Percentiles rank a stretch among this genome's conserved stretches.
These are phyloP conservation scores for Oncorhynchus gorbuscha DNA, from an alignment of 2,113 vertebrate species.

Conservation along the genomic window DNA sequence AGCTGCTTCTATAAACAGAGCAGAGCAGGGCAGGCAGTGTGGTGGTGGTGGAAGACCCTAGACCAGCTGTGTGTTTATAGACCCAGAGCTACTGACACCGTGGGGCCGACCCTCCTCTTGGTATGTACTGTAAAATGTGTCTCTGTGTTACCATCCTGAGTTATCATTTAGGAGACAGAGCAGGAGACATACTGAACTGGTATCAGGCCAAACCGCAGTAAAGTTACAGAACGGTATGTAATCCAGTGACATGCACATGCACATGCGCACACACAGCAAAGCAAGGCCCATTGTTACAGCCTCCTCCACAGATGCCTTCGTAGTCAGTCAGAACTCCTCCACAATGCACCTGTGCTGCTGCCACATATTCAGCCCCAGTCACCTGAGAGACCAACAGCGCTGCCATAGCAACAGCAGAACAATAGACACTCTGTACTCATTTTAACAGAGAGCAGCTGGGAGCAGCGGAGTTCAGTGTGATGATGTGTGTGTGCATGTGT, in stretches of 20 bases:
- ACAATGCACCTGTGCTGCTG: slow-evolving; percentile 32
- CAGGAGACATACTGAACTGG: background rate
- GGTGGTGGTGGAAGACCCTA: background rate
- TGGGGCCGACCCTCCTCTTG: slow-evolving; percentile 5
- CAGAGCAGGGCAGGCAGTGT: slow-evolving; percentile 28
- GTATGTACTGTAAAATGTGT: background rate
- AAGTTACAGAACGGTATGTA: background rate
- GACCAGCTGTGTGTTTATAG: slow-evolving; percentile 3
- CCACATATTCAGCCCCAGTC: slow-evolving; percentile 35
- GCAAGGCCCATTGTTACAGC: background rate
- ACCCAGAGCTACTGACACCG: slow-evolving; percentile 3
- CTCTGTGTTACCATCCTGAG: background rate
- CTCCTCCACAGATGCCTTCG: background rate
- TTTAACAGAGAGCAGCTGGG: slow-evolving; percentile 8
- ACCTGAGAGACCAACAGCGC: slow-evolving; percentile 29
- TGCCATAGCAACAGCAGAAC: slow-evolving; percentile 50
- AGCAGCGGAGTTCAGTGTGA: slow-evolving; percentile 31
- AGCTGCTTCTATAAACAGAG: slow-evolving; percentile 37
- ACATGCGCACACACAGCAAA: background rate
- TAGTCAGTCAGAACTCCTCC: background rate
- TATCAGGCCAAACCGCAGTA: background rate
- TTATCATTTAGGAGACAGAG: background rate
- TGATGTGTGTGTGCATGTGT: background rate
- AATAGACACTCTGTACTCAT: slow-evolving; percentile 48
- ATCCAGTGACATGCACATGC: slow-evolving; percentile 2